phyloP scores from a whole-genome alignment of 1,140 invertebrate species.

The Calliopsis andreniformis region DNA sequence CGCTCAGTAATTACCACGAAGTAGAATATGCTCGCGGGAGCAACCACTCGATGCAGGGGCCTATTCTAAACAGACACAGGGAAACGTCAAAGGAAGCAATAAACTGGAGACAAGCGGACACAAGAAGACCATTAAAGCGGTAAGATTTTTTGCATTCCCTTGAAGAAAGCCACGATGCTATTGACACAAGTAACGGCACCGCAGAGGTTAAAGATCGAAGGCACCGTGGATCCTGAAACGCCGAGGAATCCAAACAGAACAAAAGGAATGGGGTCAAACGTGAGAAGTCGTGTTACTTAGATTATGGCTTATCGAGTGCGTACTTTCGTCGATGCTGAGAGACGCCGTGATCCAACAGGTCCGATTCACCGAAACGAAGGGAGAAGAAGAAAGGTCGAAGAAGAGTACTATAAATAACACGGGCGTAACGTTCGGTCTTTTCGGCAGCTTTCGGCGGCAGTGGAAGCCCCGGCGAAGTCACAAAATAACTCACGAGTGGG shows the following conservation, averaged over 20 bases:
- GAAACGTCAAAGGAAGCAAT: constrained; percentile 14
- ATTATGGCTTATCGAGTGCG: background rate
- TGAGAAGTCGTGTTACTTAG: background rate
- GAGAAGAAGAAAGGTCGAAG: no score
- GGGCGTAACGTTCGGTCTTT: background rate
- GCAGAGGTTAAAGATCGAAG: background rate
- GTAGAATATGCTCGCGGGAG: constrained; percentile 12
- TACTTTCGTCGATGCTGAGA: no score
- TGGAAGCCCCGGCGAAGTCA: background rate
- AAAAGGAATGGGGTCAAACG: background rate
- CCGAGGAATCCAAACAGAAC: background rate
- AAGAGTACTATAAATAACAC: background rate
- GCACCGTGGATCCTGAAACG: background rate
- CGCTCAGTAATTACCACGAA: constrained; percentile 23
- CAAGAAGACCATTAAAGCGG: constrained; percentile 47
- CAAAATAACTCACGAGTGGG: constrained; percentile 35
- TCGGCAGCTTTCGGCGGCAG: background rate
- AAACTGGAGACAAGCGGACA: constrained; percentile 41
- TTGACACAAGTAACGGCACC: constrained; percentile 34
- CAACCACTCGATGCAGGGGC: constrained; percentile 1
- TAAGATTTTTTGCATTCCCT: constrained; percentile 18
- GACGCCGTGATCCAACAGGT: no score
- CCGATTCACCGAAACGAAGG: no score
- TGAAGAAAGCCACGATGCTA: constrained; percentile 11
- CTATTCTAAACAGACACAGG: constrained; percentile 28